Percentiles rank a stretch among this genome's conserved stretches.
phyloP scores from a whole-genome alignment of 2,113 vertebrate species.

The Seriola rivoliana region DNA sequence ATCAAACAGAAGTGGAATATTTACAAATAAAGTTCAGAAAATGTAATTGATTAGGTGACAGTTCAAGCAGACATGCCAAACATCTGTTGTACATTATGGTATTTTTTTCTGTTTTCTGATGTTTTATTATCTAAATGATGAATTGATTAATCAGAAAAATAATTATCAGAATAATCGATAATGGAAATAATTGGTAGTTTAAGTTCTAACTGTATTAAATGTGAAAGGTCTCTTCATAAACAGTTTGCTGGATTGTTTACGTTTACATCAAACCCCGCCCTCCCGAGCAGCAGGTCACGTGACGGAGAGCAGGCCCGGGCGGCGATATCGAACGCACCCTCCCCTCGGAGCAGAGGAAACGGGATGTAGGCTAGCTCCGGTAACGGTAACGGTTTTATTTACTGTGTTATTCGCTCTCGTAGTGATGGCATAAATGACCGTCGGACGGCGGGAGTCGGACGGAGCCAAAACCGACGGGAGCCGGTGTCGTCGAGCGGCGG shows the following conservation, averaged over 20 bases:
- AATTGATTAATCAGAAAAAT: no score
- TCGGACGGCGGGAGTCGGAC: background rate
- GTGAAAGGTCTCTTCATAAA: background rate
- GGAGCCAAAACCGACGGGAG: background rate
- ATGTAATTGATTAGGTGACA: no score
- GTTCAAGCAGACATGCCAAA: no score
- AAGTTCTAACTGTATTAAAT: no score
- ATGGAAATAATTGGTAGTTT: no score
- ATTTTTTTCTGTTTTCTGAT: no score
- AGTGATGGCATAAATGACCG: background rate
- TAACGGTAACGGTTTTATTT: slow-evolving; percentile 6
- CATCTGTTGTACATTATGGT: no score
- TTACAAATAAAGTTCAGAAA: no score
- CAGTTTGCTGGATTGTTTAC: background rate
- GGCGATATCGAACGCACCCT: background rate
- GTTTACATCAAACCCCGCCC: slow-evolving; percentile 22
- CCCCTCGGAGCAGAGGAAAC: slow-evolving; percentile 20
- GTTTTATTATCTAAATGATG: no score
- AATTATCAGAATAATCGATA: no score
- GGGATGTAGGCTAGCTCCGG: slow-evolving; percentile 27
- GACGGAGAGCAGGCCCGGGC: background rate
- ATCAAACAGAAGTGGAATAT: no score
- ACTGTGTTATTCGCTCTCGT: background rate
- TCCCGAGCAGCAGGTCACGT: slow-evolving; percentile 16
- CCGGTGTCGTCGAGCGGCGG: slow-evolving; percentile 3